Evolutionary conservation across 2,113 vertebrate genomes (phyloP).

Genomic region (Pedionomus torquatus): DNA sequence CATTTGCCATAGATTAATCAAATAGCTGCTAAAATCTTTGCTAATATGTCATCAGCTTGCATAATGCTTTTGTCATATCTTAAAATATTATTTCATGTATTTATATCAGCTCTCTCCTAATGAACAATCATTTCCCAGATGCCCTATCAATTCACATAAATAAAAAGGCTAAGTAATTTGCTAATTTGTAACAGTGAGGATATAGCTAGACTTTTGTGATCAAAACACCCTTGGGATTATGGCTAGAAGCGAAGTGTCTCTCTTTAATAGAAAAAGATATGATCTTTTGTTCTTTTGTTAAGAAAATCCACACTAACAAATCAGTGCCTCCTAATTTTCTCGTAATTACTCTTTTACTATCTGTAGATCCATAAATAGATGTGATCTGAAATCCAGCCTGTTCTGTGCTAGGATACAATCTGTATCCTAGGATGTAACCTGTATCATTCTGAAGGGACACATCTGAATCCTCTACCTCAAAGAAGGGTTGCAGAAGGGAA

Average conservation of each 20-base stretch:
- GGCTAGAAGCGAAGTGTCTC: not conserved
- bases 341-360: not conserved
- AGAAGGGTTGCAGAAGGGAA: not conserved
- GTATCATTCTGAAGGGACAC: not conserved
- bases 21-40: conserved; percentile 17
- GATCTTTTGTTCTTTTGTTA: not conserved
- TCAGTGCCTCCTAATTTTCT: not conserved
- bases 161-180: conserved; percentile 6
- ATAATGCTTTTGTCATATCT: conserved; percentile 20
- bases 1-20: not conserved
- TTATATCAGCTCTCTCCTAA: not conserved
- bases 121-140: not conserved
- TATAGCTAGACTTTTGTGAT: not conserved
- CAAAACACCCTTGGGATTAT: not conserved
- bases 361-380: not conserved
- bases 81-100: conserved; percentile 3
- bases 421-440: not conserved
- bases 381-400: not conserved
- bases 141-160: not conserved
- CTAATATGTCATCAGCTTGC: conserved; percentile 34
- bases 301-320: not conserved
- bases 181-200: not conserved
- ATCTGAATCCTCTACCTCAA: not conserved
- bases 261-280: not conserved
- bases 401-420: not conserved